phyloP scores from a whole-genome alignment of 2,888 invertebrate genomes.

The Gandaritis pyraliata region DNA sequence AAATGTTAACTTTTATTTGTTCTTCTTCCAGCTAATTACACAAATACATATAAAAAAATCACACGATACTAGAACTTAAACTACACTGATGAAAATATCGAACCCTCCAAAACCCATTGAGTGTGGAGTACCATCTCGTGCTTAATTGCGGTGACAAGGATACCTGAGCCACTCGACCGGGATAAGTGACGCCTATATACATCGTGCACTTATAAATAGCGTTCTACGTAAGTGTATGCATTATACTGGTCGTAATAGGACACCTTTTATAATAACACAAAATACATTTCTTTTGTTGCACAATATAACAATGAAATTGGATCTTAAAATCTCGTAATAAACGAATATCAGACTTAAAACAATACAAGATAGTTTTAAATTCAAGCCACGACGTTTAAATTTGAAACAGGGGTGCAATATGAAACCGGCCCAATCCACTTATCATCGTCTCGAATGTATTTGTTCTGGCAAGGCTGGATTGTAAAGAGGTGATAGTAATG shows the following conservation, averaged over 20 bases:
- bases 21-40: too few species aligned
- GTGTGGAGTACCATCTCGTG: conserved; percentile 35
- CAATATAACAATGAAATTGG: too few species aligned
- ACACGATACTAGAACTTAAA: conserved; percentile 20
- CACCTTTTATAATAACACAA: too few species aligned
- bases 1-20: too few species aligned
- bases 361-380: conserved; percentile 44
- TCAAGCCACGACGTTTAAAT: conserved; percentile 64
- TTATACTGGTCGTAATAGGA: too few species aligned
- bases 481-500: conserved; percentile 29
- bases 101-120: conserved; percentile 42
- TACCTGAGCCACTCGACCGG: conserved; percentile 40
- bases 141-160: conserved; percentile 47
- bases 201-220: conserved; percentile 14
- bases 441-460: conserved; percentile 60
- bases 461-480: conserved; percentile 50
- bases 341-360: conserved; percentile 31
- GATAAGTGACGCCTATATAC: conserved; percentile 26
- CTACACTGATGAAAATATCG: conserved; percentile 31
- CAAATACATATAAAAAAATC: too few species aligned
- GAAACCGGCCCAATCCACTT: conserved; percentile 65
- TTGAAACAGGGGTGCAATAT: conserved; percentile 64
- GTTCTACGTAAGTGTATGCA: background rate
- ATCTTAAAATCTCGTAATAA: background rate
- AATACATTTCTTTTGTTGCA: too few species aligned